Percentiles rank a stretch among this genome's conserved stretches.
Conservation (phyloP, 2,888 invertebrate genomes). For the Morpho achilles region DNA sequence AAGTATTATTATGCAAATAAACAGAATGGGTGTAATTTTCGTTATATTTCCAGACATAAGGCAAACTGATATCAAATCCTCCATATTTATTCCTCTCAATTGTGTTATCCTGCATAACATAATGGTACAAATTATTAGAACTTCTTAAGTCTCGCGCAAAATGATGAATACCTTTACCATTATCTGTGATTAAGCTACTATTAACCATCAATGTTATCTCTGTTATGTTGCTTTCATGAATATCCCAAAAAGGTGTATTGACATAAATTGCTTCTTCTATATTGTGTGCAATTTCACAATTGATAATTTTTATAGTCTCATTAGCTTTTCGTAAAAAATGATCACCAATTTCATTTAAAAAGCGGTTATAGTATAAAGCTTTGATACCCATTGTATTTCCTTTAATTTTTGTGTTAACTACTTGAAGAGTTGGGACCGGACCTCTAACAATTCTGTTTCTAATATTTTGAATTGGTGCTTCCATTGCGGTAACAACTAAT, state of each 20-base stretch:
- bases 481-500: slow-evolving; percentile 85
- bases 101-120: slow-evolving; percentile 91
- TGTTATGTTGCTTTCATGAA: slow-evolving; percentile 90
- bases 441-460: slow-evolving; percentile 87
- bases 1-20: slow-evolving; percentile 91
- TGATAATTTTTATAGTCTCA: slow-evolving; percentile 89
- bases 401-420: slow-evolving; percentile 86
- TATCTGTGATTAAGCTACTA: slow-evolving; percentile 89
- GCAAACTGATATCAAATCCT: slow-evolving; percentile 93
- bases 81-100: slow-evolving; percentile 91
- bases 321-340: slow-evolving; percentile 92
- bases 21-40: slow-evolving; percentile 96
- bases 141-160: slow-evolving; percentile 95
- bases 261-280: slow-evolving; percentile 88
- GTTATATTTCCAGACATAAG: slow-evolving; percentile 97
- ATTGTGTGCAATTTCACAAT: slow-evolving; percentile 90
- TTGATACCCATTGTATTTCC: slow-evolving; percentile 90
- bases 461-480: slow-evolving; percentile 85
- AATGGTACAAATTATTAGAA: slow-evolving; percentile 98
- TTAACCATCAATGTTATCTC: slow-evolving; percentile 95
- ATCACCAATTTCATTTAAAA: slow-evolving; percentile 90
- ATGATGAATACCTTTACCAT: slow-evolving; percentile 92
- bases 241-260: slow-evolving; percentile 92
- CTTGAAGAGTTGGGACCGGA: slow-evolving; percentile 86
- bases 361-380: slow-evolving; percentile 92